Percentiles rank a stretch among this genome's conserved stretches.
phyloP scores from a whole-genome alignment of 1,140 invertebrate genomes.

The Drosophila obscura region DNA sequence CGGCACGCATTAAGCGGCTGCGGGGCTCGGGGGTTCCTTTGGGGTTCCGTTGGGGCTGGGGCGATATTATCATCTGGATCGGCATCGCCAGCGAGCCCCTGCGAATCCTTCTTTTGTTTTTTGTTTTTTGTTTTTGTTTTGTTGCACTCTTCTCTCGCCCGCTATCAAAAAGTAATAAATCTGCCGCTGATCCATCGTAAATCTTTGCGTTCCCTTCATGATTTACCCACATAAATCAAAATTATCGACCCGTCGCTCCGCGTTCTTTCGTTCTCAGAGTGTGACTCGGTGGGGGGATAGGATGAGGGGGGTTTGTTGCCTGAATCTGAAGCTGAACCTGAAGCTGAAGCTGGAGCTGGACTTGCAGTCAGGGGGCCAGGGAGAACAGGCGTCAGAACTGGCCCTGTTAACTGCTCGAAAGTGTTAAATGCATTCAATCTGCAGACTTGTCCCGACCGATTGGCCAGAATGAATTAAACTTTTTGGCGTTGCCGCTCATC shows the following conservation, averaged over 20 bases:
- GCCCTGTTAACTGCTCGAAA: constrained; percentile 65
- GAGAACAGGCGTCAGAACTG: constrained; percentile 35
- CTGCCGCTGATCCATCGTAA: constrained; percentile 83
- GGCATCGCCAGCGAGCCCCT: constrained; percentile 1
- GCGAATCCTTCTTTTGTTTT: constrained; percentile 54
- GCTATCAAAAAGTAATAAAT: constrained; percentile 84
- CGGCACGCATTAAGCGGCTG: constrained; percentile 70
- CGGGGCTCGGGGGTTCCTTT: background rate
- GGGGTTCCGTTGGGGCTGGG: background rate
- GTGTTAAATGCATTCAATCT: constrained; percentile 76
- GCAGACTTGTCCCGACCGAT: constrained; percentile 29
- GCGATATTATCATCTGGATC: constrained; percentile 25
- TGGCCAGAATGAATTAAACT: constrained; percentile 29
- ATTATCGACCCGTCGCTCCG: constrained; percentile 72
- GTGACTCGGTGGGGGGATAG: background rate
- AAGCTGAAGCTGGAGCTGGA: too few species aligned
- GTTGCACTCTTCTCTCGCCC: constrained; percentile 33
- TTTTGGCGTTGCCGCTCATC: constrained; percentile 13
- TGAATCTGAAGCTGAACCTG: too few species aligned
- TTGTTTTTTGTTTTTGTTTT: too few species aligned
- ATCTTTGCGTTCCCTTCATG: constrained; percentile 83
- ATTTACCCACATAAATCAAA: constrained; percentile 84
- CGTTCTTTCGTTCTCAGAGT: background rate
- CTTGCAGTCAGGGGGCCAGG: too few species aligned
- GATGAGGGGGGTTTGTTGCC: too few species aligned